Base-by-base conservation (phyloP, 2,888 invertebrate genomes). In the Drosophila colorata region DNA sequence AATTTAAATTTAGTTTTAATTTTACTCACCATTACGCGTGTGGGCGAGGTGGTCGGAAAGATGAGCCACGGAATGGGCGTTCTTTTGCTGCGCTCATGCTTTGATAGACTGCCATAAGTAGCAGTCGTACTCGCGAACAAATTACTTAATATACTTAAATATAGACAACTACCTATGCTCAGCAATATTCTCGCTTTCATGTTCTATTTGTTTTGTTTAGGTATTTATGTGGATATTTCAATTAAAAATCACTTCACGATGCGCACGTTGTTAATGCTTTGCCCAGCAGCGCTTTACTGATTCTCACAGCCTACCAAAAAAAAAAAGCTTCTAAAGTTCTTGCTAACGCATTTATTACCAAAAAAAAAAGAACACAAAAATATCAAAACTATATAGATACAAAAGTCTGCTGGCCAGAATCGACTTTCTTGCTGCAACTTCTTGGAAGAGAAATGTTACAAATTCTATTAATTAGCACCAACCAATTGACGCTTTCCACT, bases 31-130 rank as follows among this genome's bases (percentile, higher is more conserved):
- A 90, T 89, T 2, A 87, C 70, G 38, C 92, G 86, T 1, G 92
- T 92, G 16, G 92, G 92, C 0, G 90, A 76, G 1, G 92, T 90
- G 6, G 89, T 82, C 14, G 92, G 92, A 71, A 86, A 92, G 31
- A 91, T 75, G 9, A 92, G 59, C 68, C 81, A 78, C 0, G 85
- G 85, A 40, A 85, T 89, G 1, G 86, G 73, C 0, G 66, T 23
- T 55, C 85, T 74, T 44, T 66, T 87, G 40, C 72, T 85, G 0
- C 85, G 87, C 14, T 64, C 66, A 7, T 86, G 70, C 28, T 83
- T 86, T 9, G 82, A 89, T 2, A 73, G 49, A 47, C 83, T 78
- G 13, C 72, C 83, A 47, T 66, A 43, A 1, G 52, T 8, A 13
- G 59, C 60, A 8, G 25, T 33, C 4, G 51, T 25, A 38, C 20